Evolutionary conservation across 2,113 vertebrate species (phyloP).

Genomic region (Phrynocephalus versicolor): DNA sequence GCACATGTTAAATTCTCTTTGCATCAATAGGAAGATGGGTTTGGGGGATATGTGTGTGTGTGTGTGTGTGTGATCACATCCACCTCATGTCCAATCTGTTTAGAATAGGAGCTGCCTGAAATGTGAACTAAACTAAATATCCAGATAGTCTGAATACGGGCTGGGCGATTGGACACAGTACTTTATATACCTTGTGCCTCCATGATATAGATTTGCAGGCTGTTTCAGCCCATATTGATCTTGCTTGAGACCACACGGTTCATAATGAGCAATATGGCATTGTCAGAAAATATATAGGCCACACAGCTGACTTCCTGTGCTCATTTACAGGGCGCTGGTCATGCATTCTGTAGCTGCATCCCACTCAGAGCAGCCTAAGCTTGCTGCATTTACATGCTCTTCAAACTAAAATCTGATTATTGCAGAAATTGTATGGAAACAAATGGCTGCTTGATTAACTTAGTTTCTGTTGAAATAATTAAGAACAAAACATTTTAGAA

Average conservation of each 20-base stretch:
- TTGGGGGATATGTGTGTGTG: too few species aligned
- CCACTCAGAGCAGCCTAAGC: neutral
- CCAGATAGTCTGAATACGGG: neutral
- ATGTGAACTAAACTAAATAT: neutral
- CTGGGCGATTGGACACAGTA: neutral
- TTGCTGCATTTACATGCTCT: neutral
- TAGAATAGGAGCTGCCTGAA: neutral
- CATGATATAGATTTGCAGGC: neutral
- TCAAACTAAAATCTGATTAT: neutral
- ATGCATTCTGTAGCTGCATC: neutral
- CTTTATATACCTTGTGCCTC: neutral
- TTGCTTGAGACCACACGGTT: neutral
- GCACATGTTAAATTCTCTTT: neutral
- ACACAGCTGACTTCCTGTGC: neutral
- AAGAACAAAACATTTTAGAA: neutral
- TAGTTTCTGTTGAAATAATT: constrained; percentile 30
- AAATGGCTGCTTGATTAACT: constrained; percentile 15
- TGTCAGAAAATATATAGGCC: neutral
- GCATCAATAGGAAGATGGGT: too few species aligned
- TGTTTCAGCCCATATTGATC: neutral
- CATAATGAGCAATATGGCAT: neutral
- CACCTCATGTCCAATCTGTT: neutral
- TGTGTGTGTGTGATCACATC: too few species aligned
- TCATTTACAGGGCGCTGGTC: neutral
- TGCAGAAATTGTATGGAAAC: neutral